Conservation (phyloP, 2,113 vertebrate genomes). For the Dicerorhinus sumatrensis region DNA sequence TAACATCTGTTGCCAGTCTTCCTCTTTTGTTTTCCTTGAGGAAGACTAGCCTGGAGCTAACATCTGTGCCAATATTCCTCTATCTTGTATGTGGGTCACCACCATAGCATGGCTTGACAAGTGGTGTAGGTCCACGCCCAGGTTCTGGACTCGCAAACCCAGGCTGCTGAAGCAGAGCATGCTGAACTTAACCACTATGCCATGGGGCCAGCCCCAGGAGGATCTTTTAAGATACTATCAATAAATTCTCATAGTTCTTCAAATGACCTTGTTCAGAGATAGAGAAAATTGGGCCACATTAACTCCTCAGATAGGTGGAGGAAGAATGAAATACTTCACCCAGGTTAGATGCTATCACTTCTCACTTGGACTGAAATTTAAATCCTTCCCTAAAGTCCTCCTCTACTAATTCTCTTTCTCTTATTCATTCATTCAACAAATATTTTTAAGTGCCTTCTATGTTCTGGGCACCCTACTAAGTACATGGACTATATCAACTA, state of each 20-base stretch:
- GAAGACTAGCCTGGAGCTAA: too few species aligned
- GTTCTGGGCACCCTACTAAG: not conserved
- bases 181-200: too few species aligned
- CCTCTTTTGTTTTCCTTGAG: too few species aligned
- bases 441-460: not conserved
- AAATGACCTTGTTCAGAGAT: not conserved
- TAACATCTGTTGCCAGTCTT: too few species aligned
- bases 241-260: not conserved
- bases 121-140: too few species aligned
- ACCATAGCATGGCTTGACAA: too few species aligned
- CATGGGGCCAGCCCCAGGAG: not conserved
- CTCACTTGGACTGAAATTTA: not conserved
- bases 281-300: not conserved
- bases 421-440: not conserved
- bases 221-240: not conserved
- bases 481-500: fast-evolving
- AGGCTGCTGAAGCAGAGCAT: too few species aligned
- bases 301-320: not conserved
- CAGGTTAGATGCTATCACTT: not conserved
- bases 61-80: too few species aligned
- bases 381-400: not conserved
- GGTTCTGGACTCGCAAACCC: too few species aligned
- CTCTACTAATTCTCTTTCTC: not conserved
- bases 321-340: not conserved
- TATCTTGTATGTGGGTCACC: too few species aligned